phyloP scores from a whole-genome alignment of 2,888 invertebrate species.

The Sphinx pinastri region DNA sequence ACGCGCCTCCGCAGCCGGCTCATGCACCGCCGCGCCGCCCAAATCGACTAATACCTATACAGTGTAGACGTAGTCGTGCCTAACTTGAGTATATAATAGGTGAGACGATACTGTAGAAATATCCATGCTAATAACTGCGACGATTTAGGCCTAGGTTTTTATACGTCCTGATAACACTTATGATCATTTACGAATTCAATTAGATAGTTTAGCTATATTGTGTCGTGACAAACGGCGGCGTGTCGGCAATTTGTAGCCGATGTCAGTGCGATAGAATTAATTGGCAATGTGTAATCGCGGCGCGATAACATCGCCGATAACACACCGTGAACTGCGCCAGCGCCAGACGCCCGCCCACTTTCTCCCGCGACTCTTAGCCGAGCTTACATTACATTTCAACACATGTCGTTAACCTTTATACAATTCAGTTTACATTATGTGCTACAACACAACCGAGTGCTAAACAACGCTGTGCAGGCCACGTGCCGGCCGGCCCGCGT shows the following conservation, averaged over 20 bases:
- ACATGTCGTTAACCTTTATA: constrained; percentile 57
- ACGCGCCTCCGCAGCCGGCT: not conserved
- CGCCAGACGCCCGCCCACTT: constrained; percentile 48
- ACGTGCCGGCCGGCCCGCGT: constrained; percentile 26
- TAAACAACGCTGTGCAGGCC: constrained; percentile 49
- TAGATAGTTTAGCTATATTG: constrained; percentile 59
- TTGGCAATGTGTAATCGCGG: constrained; percentile 48
- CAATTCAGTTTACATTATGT: constrained; percentile 54
- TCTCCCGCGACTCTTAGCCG: constrained; percentile 49
- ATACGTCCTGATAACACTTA: constrained; percentile 53
- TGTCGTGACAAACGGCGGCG: constrained; percentile 48
- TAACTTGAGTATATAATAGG: not conserved
- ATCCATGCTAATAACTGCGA: constrained; percentile 29
- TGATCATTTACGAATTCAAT: constrained; percentile 73
- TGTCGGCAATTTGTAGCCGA: constrained; percentile 55
- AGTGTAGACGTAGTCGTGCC: not conserved
- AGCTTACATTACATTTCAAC: constrained; percentile 50
- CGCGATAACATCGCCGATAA: constrained; percentile 42
- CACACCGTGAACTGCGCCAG: constrained; percentile 31
- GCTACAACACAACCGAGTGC: constrained; percentile 48
- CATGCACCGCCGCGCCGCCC: not conserved
- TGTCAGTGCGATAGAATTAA: constrained; percentile 53
- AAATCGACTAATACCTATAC: not conserved
- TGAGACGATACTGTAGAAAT: not conserved
- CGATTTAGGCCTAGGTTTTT: constrained; percentile 41